Evolutionary conservation across 2,797 vertebrate species (phyloP).

Genomic region (Phalloptychus januarius): DNA sequence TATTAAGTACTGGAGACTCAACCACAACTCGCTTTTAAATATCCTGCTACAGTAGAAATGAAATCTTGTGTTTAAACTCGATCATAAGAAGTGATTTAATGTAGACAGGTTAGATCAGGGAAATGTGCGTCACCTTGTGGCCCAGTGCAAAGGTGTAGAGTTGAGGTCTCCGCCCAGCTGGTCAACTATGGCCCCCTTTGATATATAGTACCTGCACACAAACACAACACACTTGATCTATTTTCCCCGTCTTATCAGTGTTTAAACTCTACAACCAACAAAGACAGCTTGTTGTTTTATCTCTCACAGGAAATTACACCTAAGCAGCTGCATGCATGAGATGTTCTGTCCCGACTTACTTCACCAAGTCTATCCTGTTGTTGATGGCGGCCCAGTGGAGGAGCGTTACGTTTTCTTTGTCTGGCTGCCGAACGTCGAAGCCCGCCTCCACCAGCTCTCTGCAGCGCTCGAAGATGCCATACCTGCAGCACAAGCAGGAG

Average conservation of each 20-base stretch:
- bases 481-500: conserved; percentile 74
- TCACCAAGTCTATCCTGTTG: conserved; percentile 98
- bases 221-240: conserved; percentile 3
- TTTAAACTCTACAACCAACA: background rate
- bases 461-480: conserved; percentile 97
- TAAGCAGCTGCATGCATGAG: background rate
- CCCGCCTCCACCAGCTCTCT: conserved; percentile 97
- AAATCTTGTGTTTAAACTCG: background rate
- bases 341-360: conserved; percentile 80
- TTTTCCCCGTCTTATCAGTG: background rate
- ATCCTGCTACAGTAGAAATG: background rate
- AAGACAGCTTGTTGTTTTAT: background rate
- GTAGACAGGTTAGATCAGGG: background rate
- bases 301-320: background rate
- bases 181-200: conserved; percentile 97
- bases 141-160: conserved; percentile 98
- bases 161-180: conserved; percentile 98
- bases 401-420: conserved; percentile 98
- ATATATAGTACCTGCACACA: conserved; percentile 92
- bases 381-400: conserved; percentile 99
- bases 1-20: background rate
- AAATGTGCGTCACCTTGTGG: conserved; percentile 87
- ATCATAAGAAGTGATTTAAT: background rate
- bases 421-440: conserved; percentile 97
- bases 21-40: background rate